Percentiles rank a stretch among this genome's conserved stretches.
phyloP scores from a whole-genome alignment of 2,888 invertebrate genomes.

The Acronicta alni region DNA sequence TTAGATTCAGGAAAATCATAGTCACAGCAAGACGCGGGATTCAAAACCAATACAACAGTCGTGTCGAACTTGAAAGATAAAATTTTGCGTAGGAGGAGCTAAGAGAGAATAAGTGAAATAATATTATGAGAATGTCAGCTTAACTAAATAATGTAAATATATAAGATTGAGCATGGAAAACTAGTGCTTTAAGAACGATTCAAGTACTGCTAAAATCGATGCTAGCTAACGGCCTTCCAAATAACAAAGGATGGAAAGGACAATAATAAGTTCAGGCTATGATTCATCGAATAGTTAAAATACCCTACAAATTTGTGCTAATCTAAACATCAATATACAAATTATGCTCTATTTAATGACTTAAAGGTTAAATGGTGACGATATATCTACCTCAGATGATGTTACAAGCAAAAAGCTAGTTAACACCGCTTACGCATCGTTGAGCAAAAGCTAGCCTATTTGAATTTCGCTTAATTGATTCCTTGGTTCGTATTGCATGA shows the following conservation, averaged over 20 bases:
- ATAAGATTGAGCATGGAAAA: conserved; percentile 15
- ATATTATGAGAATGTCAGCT: conserved; percentile 23
- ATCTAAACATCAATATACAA: conserved; percentile 28
- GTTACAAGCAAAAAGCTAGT: conserved; percentile 39
- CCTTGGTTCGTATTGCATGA: conserved; percentile 45
- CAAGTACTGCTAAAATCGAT: background rate
- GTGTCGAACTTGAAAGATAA: background rate
- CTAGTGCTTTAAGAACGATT: conserved; percentile 1
- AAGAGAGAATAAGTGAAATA: background rate
- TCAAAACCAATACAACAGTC: conserved; percentile 2
- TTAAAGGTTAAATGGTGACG: conserved; percentile 37
- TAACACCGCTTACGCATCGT: conserved; percentile 33
- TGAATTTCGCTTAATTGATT: conserved; percentile 49
- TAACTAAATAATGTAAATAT: conserved; percentile 19
- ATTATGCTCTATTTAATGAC: conserved; percentile 30
- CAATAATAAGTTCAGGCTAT: too few species aligned
- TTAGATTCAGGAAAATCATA: background rate
- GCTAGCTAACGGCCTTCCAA: too few species aligned
- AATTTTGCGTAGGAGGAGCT: conserved; percentile 20
- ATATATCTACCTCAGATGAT: conserved; percentile 31
- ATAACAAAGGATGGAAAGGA: too few species aligned
- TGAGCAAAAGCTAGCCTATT: conserved; percentile 33
- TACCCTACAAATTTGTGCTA: conserved; percentile 26
- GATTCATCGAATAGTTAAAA: conserved; percentile 36
- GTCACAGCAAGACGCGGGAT: conserved; percentile 1